Evolutionary conservation across 1,140 invertebrate genomes (phyloP).

Genomic region (Trichoplusia ni): DNA sequence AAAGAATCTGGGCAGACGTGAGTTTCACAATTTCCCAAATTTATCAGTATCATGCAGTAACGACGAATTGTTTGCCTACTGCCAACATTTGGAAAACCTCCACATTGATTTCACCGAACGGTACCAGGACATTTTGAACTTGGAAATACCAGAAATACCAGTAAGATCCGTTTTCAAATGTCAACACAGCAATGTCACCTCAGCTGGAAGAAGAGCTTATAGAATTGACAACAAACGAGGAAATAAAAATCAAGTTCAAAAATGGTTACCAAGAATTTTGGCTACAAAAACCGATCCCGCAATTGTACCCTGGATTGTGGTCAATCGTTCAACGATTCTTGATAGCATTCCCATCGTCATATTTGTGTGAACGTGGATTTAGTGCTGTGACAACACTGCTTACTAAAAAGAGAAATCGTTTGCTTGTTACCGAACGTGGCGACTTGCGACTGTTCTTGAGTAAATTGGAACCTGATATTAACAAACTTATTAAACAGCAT

Average conservation of each 20-base stretch:
- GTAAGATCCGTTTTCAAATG: slow-evolving; percentile 34
- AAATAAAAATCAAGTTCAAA: background rate
- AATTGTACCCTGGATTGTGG: background rate
- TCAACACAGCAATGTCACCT: slow-evolving; percentile 36
- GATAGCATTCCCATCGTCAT: background rate
- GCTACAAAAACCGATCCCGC: background rate
- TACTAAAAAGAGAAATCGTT: slow-evolving; percentile 40
- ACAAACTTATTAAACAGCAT: slow-evolving; percentile 33
- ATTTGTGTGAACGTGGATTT: background rate
- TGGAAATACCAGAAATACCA: background rate
- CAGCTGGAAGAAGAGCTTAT: slow-evolving; percentile 2
- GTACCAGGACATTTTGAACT: slow-evolving; percentile 45
- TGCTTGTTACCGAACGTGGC: slow-evolving; percentile 32
- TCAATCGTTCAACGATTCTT: background rate
- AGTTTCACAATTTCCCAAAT: slow-evolving; percentile 58
- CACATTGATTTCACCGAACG: slow-evolving; percentile 49
- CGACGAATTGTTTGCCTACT: slow-evolving; percentile 48
- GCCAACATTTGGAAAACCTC: slow-evolving; percentile 54
- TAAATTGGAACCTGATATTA: slow-evolving; percentile 36
- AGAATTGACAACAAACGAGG: background rate
- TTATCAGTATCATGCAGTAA: slow-evolving; percentile 52
- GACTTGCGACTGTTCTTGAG: slow-evolving; percentile 33
- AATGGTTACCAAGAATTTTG: slow-evolving; percentile 6
- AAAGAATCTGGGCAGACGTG: slow-evolving; percentile 55
- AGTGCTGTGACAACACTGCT: background rate